Base-by-base conservation (phyloP, 2,797 vertebrate genomes). In the Clarias laeviceps region DNA sequence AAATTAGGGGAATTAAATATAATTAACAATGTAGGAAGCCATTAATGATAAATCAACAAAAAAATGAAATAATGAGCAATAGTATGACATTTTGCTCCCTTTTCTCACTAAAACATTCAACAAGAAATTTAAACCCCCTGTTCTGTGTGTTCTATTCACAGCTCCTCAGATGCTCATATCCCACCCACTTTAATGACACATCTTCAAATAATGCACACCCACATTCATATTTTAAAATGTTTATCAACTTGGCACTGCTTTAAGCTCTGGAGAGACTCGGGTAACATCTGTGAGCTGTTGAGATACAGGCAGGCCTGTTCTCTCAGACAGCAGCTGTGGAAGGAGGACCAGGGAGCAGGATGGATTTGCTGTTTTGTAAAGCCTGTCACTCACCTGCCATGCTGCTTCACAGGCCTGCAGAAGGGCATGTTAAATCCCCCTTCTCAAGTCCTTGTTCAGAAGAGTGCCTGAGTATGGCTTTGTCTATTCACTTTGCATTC, bases 331-430 rank as follows among this genome's bases (percentile, higher is more conserved):
- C 76, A 79, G 40, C 66, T 79, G 86, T 62, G 81, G 40, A 84
- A 80, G 66, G 79, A 68, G 68, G 69, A 80, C 61, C 76, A 57
- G 61, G 18, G 18, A 73, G 37, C 59, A 81, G 82, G 32, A 84
- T 87, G 65, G 70, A 84, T 90, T 78, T 72, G 70, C 84, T 70
- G 62, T 81, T 65, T 77, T 69, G 64, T 78, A 86, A 88, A 84
- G 66, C 68, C 85, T 90, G 86, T 84, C 87, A 82, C 61, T 88
- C 82, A 79, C 57, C 86, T 88, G 87, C 88, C 87, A 86, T 45
- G 82, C 82, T 77, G 80, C 54, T 84, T 90, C 82, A 83, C 84
- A 86, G 79, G 70, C 83, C 78, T 83, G 29, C 59, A 40, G 80
- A 88, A 82, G 86, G 82, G 57, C 84, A 88, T 59, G 85, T 68